phyloP scores from a whole-genome alignment of 2,797 vertebrate genomes.

The Melanotaenia pygmaea region DNA sequence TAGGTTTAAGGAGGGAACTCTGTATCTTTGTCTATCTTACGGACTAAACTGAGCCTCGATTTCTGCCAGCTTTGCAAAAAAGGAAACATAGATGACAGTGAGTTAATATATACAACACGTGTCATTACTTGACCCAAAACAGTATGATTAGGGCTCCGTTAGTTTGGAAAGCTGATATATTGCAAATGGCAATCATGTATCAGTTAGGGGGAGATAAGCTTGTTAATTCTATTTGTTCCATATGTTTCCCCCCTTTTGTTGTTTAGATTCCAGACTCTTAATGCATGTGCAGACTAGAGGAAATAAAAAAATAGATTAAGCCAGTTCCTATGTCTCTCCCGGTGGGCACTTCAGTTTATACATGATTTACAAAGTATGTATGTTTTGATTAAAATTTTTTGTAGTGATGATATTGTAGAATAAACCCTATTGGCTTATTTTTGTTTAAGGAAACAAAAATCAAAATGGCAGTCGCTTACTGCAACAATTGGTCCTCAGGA shows the following conservation, averaged over 20 bases:
- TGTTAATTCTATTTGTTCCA: constrained; percentile 55
- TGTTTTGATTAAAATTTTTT: constrained; percentile 79
- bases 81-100: constrained; percentile 69
- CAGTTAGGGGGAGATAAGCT: constrained; percentile 67
- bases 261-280: constrained; percentile 71
- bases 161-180: constrained; percentile 76
- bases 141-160: constrained; percentile 78
- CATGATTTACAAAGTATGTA: constrained; percentile 77
- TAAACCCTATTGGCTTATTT: constrained; percentile 75
- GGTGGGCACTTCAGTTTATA: constrained; percentile 71
- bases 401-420: constrained; percentile 80
- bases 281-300: constrained; percentile 80
- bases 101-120: constrained; percentile 75
- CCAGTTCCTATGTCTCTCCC: constrained; percentile 66
- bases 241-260: constrained; percentile 58
- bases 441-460: constrained; percentile 78
- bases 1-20: constrained; percentile 71
- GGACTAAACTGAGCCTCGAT: constrained; percentile 79
- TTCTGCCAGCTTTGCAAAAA: constrained; percentile 81
- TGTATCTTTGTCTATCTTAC: constrained; percentile 70
- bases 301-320: constrained; percentile 63
- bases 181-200: constrained; percentile 87
- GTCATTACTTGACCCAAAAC: constrained; percentile 82
- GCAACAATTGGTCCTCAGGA: constrained; percentile 81
- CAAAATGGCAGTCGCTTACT: constrained; percentile 75